These are phyloP conservation scores for Tetrapedia diversipes DNA, from an alignment of 2,888 invertebrate genomes.

Conservation along the genomic window DNA sequence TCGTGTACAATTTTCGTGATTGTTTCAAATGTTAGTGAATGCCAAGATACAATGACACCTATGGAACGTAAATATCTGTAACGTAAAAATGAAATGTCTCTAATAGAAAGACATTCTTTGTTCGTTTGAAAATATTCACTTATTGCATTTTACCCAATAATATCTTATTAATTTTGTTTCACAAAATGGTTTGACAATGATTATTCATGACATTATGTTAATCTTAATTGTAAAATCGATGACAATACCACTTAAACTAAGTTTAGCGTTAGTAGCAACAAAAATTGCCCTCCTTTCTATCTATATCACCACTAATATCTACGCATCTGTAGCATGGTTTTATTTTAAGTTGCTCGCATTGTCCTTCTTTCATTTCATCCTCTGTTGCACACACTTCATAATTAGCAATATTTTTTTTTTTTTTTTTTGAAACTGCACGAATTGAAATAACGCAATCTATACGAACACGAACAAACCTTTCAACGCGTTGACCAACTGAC, in stretches of 20 bases:
- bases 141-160: constrained; percentile 52
- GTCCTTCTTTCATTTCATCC: background rate
- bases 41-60: constrained; percentile 10
- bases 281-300: background rate
- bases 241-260: no score
- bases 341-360: constrained; percentile 55
- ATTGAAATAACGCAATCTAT: background rate
- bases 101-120: constrained; percentile 6
- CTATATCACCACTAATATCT: constrained; percentile 19
- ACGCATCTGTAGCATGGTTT: constrained; percentile 48
- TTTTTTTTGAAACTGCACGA: background rate
- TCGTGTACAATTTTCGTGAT: constrained; percentile 20
- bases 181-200: constrained; percentile 3
- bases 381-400: background rate
- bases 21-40: constrained; percentile 45
- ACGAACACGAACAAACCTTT: background rate
- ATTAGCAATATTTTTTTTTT: no score
- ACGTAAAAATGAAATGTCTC: constrained; percentile 12
- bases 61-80: background rate
- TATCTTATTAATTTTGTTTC: constrained; percentile 15
- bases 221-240: no score
- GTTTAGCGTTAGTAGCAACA: background rate
- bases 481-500: constrained; percentile 1
- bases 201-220: background rate
- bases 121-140: constrained; percentile 21